Evolutionary conservation across 2,113 vertebrate species (phyloP).

Genomic region (Gymnocephalus cernua): DNA sequence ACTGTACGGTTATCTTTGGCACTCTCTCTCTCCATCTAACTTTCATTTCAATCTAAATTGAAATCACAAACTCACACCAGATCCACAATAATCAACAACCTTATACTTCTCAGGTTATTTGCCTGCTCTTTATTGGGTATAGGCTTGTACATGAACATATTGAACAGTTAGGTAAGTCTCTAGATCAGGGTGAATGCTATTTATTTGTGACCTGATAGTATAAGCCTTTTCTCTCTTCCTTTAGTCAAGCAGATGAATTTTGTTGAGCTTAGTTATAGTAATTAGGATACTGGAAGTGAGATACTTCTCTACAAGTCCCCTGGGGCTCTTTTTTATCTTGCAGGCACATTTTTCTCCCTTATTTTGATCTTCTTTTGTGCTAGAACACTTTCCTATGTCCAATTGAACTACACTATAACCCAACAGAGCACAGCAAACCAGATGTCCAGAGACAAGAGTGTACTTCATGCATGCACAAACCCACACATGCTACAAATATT

Average conservation of each 20-base stretch:
- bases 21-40: not conserved
- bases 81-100: not conserved
- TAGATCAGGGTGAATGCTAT: slow-evolving; percentile 6
- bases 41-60: not conserved
- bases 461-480: not conserved
- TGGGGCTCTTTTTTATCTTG: slow-evolving; percentile 29
- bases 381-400: slow-evolving; percentile 10
- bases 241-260: not conserved
- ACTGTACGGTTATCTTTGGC: slow-evolving; percentile 4
- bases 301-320: not conserved
- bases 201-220: not conserved
- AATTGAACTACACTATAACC: slow-evolving; percentile 12
- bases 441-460: slow-evolving; percentile 8
- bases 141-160: not conserved
- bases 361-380: slow-evolving; percentile 5
- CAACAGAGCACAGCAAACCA: slow-evolving; percentile 14
- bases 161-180: slow-evolving; percentile 12
- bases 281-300: slow-evolving; percentile 20
- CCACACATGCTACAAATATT: not conserved
- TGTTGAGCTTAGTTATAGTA: slow-evolving; percentile 25
- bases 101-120: not conserved
- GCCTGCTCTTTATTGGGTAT: not conserved
- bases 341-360: slow-evolving; percentile 12
- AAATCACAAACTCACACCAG: slow-evolving; percentile 3
- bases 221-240: slow-evolving; percentile 14